Base-by-base conservation (phyloP, 2,888 invertebrate genomes). In the Axea sp. region DNA sequence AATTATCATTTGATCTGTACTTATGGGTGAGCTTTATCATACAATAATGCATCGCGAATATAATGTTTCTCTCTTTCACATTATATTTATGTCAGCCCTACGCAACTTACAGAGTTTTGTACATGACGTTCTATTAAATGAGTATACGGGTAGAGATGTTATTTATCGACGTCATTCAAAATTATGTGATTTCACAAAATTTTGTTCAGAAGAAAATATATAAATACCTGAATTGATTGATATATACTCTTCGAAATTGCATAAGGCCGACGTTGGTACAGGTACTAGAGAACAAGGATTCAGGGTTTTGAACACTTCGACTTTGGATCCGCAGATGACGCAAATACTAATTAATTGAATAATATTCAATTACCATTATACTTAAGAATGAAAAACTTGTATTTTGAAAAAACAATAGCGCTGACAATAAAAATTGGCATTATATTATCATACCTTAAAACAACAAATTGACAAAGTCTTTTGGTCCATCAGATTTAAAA, bases 251-350 rank as follows among this genome's bases (percentile, higher is more conserved):
- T 30, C 8, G 8, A 33, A 31, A 53, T 64, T 68, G 60, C 77
- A 9, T 43, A 43, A 43, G 64, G 35, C 26, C 35, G 43, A 7
- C 22, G 12, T 26, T 35, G 74, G 77, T 78, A 80, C 83, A 83
- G 83, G 83, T 83, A 83, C 81, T 81, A 81, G 75, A 81, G 77
- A 82, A 78, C 76, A 69, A 75, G 73, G 74, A 31, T 75, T 76
- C 73, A 57, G 77, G 75, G 55, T 73, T 55, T 78, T 83, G 83
- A 83, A 83, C 83, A 83, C 83, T 82, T 79, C 77, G 75, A 80
- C 69, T 75, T 78, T 77, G 74, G 79, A 76, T 81, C 81, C 79
- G 80, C 81, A 77, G 77, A 77, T 65, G 41, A 78, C 76, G 77
- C 78, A 78, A 78, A 77, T 59, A 24, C 33, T 43, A 33, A n/a